Conservation (phyloP, 1,140 invertebrate genomes). For the Octopus sinensis region DNA sequence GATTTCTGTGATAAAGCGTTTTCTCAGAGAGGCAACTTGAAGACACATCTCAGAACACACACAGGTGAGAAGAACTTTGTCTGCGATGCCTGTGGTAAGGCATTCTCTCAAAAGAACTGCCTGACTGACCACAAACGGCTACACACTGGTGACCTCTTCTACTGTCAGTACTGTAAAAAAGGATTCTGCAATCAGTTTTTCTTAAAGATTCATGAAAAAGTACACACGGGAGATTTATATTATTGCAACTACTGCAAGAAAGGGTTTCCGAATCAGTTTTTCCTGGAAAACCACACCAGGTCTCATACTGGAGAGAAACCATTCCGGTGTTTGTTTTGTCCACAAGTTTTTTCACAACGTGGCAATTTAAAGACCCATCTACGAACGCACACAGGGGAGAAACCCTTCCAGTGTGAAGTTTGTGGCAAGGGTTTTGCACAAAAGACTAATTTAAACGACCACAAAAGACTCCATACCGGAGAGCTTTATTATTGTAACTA, state of each 20-base stretch:
- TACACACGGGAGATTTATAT: slow-evolving; percentile 39
- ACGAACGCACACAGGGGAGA: slow-evolving; percentile 20
- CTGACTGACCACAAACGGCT: slow-evolving; percentile 63
- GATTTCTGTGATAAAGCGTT: slow-evolving; percentile 5
- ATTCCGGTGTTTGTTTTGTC: slow-evolving; percentile 78
- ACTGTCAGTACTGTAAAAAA: slow-evolving; percentile 25
- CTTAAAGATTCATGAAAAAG: slow-evolving; percentile 34
- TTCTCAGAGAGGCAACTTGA: not conserved
- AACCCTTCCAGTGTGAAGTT: slow-evolving; percentile 78
- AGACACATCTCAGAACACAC: not conserved
- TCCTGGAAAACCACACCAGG: slow-evolving; percentile 22
- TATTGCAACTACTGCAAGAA: slow-evolving; percentile 24
- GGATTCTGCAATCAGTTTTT: slow-evolving; percentile 23
- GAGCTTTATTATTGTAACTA: slow-evolving; percentile 39
- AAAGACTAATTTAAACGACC: slow-evolving; percentile 80
- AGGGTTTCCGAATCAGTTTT: slow-evolving; percentile 11
- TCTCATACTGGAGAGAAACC: slow-evolving; percentile 24
- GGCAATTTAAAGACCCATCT: not conserved
- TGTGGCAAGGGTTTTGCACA: slow-evolving; percentile 85
- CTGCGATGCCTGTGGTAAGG: slow-evolving; percentile 83
- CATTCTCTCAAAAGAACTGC: slow-evolving; percentile 85
- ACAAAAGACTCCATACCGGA: slow-evolving; percentile 77
- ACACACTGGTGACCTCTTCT: slow-evolving; percentile 18
- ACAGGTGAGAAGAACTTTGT: slow-evolving; percentile 64
- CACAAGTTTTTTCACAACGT: slow-evolving; percentile 41